Percentiles rank a stretch among this genome's conserved stretches.
Evolutionary conservation across 1,140 invertebrate genomes (phyloP).

Genomic region (Gerris buenoi): DNA sequence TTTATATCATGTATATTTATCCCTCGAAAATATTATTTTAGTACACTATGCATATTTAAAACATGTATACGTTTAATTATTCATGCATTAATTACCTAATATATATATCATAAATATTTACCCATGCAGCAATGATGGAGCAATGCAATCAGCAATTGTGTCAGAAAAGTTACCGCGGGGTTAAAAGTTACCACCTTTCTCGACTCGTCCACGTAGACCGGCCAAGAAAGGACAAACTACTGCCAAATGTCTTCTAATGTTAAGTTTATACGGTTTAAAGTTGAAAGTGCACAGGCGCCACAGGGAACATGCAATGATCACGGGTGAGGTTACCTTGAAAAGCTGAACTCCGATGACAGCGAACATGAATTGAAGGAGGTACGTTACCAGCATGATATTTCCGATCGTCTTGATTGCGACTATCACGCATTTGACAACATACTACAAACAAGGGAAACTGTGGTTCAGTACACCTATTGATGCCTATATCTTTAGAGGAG

Average conservation of each 20-base stretch:
- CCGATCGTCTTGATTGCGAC: slow-evolving; percentile 98
- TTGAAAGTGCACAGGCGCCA: slow-evolving; percentile 7
- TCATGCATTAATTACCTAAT: slow-evolving; percentile 1
- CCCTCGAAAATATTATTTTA: too few relatives aligned
- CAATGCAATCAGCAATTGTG: background rate
- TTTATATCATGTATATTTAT: too few relatives aligned
- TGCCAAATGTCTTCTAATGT: background rate
- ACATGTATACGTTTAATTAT: too few relatives aligned
- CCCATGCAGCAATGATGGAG: background rate
- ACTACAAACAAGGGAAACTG: slow-evolving; percentile 42
- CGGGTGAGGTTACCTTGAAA: slow-evolving; percentile 74
- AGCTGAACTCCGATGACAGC: slow-evolving; percentile 99
- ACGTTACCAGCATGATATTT: slow-evolving; percentile 97
- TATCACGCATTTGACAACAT: slow-evolving; percentile 98
- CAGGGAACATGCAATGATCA: slow-evolving; percentile 3
- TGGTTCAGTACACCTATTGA: background rate
- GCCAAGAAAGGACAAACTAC: background rate
- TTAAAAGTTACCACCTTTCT: background rate
- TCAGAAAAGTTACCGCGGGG: background rate
- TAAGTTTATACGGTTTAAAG: background rate
- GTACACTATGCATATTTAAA: too few relatives aligned
- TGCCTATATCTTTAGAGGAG: background rate
- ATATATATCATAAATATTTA: too few relatives aligned
- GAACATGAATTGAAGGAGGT: slow-evolving; percentile 99
- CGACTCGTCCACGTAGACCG: background rate